Conservation (phyloP, 1,140 invertebrate genomes). For the Polypedilum vanderplanki region DNA sequence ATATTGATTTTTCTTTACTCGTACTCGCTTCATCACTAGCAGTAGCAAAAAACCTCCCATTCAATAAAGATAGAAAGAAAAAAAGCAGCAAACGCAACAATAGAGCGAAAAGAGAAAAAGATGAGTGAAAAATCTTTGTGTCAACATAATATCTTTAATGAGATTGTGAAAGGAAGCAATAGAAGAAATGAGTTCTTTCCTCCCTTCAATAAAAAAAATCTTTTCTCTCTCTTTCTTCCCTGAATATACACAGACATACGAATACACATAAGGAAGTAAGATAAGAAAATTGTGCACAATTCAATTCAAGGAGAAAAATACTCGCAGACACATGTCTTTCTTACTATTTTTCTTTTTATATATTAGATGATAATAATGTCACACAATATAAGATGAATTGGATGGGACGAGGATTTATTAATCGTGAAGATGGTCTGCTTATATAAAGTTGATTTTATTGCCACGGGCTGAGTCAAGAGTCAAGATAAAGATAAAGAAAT, state of each 20-base stretch:
- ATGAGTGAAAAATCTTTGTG: conserved; percentile 18
- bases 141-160: conserved; percentile 19
- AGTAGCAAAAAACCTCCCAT: not conserved
- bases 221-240: not conserved
- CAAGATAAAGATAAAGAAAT: too few species aligned
- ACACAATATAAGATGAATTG: too few species aligned
- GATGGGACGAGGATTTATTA: too few species aligned
- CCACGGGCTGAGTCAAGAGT: too few species aligned
- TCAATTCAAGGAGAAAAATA: too few species aligned
- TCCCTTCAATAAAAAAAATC: not conserved
- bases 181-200: conserved; percentile 6
- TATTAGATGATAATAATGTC: too few species aligned
- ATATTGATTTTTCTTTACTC: conserved; percentile 4
- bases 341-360: too few species aligned
- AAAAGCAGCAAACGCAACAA: not conserved
- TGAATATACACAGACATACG: not conserved
- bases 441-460: too few species aligned
- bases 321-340: too few species aligned
- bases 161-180: conserved; percentile 17
- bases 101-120: not conserved
- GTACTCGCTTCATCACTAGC: not conserved
- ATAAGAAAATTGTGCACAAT: too few species aligned
- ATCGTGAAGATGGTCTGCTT: too few species aligned
- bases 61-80: not conserved
- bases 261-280: too few species aligned